Conservation (phyloP, 2,797 vertebrate species). For the Siniperca obscura region DNA sequence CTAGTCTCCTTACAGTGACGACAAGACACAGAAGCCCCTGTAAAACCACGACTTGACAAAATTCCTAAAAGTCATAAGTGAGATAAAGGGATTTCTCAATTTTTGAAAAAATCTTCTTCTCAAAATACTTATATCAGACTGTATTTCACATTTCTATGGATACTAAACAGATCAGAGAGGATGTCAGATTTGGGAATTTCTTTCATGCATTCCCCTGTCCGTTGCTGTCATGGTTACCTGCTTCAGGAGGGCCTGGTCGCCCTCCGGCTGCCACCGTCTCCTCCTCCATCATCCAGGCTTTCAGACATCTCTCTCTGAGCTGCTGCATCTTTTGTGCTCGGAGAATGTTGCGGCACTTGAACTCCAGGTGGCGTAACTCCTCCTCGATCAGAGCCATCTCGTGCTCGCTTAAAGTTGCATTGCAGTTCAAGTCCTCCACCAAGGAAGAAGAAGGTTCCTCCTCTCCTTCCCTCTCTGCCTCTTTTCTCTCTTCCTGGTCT, state of each 20-base stretch:
- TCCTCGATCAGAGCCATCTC: conserved; percentile 89
- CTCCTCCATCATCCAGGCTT: conserved; percentile 90
- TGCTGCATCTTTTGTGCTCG: conserved; percentile 92
- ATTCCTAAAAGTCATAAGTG: not conserved
- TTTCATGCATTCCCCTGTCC: not conserved
- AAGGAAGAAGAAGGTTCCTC: not conserved
- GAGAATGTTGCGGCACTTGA: conserved; percentile 91
- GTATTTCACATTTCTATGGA: not conserved
- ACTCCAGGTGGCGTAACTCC: conserved; percentile 91
- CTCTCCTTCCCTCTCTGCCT: not conserved
- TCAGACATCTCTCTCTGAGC: conserved; percentile 89
- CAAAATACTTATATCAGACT: not conserved
- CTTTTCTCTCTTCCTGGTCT: not conserved
- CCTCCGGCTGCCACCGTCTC: conserved; percentile 63
- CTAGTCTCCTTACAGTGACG: not conserved
- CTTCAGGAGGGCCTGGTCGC: conserved; percentile 18
- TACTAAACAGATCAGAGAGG: not conserved
- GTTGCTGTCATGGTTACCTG: conserved; percentile 58
- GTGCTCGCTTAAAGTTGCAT: conserved; percentile 79
- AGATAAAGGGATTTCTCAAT: not conserved
- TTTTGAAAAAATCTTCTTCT: not conserved
- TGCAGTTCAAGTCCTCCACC: conserved; percentile 79
- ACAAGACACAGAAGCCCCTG: not conserved
- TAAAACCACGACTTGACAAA: not conserved
- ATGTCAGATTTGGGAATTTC: not conserved